Conservation (phyloP, 2,797 vertebrate genomes). For the Malacoctenus gilli region DNA sequence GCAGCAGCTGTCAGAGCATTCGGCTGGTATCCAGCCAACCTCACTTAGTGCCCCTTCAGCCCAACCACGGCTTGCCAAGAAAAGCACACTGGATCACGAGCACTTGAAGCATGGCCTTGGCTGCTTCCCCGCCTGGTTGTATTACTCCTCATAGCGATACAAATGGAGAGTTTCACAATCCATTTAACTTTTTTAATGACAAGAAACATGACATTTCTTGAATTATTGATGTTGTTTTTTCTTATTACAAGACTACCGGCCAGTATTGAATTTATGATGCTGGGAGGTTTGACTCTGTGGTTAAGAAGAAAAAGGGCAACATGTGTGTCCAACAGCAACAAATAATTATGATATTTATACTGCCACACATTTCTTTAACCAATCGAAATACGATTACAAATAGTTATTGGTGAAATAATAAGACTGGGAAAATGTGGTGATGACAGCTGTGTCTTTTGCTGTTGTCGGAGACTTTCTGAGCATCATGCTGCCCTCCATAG, state of each 20-base stretch:
- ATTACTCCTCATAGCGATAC: background rate
- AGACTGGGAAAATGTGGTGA: constrained; percentile 7
- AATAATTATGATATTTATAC: too few relatives aligned
- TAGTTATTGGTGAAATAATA: too few relatives aligned
- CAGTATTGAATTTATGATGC: too few relatives aligned
- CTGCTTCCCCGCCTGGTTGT: background rate
- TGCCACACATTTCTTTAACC: too few relatives aligned
- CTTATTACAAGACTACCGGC: too few relatives aligned
- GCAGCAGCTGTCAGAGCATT: constrained; percentile 19
- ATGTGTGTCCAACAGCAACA: too few relatives aligned
- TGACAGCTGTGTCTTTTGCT: constrained; percentile 48
- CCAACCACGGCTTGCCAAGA: constrained; percentile 3
- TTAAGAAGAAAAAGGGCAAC: too few relatives aligned
- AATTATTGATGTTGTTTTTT: background rate
- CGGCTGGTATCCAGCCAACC: background rate
- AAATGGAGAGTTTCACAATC: background rate
- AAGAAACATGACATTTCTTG: background rate
- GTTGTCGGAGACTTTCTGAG: constrained; percentile 42
- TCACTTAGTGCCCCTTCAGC: background rate
- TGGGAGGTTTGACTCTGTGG: too few relatives aligned
- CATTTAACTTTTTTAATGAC: too few relatives aligned
- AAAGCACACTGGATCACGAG: constrained; percentile 1
- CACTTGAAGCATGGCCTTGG: background rate
- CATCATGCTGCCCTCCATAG: too few relatives aligned
- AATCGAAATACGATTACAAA: too few relatives aligned